A percentile compares a stretch with the other conserved stretches of the same genome.
Conservation (phyloP, 2,888 invertebrate species). For the Pristionchus japonicus region DNA sequence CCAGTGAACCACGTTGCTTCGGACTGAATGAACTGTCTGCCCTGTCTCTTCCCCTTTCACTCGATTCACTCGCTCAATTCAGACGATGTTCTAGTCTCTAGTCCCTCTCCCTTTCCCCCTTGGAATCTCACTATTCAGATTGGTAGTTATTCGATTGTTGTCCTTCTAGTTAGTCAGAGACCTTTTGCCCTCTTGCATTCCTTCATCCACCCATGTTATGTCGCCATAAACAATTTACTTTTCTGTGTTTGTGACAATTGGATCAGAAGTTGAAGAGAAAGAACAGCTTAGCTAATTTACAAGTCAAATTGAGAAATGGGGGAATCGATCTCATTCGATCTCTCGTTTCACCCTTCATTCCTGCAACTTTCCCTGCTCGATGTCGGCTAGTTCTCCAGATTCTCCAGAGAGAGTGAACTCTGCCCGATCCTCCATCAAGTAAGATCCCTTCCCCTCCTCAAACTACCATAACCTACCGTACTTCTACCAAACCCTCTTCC, state of each 20-base stretch:
- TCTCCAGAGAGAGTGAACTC: not conserved
- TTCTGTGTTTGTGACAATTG: not conserved
- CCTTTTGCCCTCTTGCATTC: not conserved
- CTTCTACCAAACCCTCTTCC: not conserved
- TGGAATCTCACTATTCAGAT: conserved; percentile 11
- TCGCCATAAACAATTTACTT: not conserved
- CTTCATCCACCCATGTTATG: not conserved
- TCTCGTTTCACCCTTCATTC: not conserved
- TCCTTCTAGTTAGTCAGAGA: not conserved
- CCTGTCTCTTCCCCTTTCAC: not conserved
- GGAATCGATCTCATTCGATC: not conserved
- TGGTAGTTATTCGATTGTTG: conserved; percentile 25
- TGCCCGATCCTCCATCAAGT: not conserved
- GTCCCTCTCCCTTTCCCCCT: not conserved
- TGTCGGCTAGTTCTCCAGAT: not conserved
- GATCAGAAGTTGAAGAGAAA: not conserved
- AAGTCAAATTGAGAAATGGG: not conserved
- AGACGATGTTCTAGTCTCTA: not conserved
- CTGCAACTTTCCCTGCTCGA: not conserved
- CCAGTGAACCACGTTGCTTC: conserved; percentile 28
- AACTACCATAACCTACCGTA: not conserved
- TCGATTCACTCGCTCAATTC: conserved; percentile 3
- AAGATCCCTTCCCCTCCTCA: not conserved
- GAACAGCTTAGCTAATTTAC: not conserved
- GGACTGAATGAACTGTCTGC: conserved; percentile 4